Base-by-base conservation (phyloP, 1,140 invertebrate genomes). In the Calycopis cecrops region DNA sequence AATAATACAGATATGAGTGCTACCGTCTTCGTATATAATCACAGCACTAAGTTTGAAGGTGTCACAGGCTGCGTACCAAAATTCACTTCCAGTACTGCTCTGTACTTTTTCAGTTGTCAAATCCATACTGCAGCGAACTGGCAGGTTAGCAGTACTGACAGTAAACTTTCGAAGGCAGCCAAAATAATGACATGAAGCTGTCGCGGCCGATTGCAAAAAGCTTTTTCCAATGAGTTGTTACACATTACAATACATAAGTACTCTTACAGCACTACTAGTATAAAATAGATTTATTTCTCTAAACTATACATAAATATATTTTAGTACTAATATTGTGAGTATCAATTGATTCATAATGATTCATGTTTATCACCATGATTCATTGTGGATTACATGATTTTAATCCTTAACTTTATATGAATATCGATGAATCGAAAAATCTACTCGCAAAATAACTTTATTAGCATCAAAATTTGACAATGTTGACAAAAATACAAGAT, bases 211-310 rank as follows among this genome's bases (percentile, higher is more conserved):
- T 60, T 67, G 65, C 42, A 60, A 28, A 6, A 69, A 79, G 73
- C 73, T 59, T 68, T 57, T 65, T 71, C 62, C 60, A 62, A 70
- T 71, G 79, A 79, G 70, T 69, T 71, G 68, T 62, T 62, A 63
- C 44, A 60, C 52, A 59, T 63, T 59, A 52, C 59, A 55, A 59
- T 12, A 57, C 54, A 63, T 65, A 58, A 59, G 57, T 60, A 67
- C 53, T 67, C 64, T 57, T 53, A 40, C 37, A 50, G 62, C 73
- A 78, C 54, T 57, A 56, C 74, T 72, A 79, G 76, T 86, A 84
- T 86, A 86, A 86, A 86, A 86, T 86, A 86, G 76, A 83, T 77
- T 86, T 78, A 71, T 76, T 75, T 75, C 55, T 60, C 69, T 80
- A 76, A 56, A 65, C 72, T 82, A 77, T 70, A 70, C 60, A 67